Base-by-base conservation (phyloP, 1,140 invertebrate genomes). In the Chrysomallon squamiferum region DNA sequence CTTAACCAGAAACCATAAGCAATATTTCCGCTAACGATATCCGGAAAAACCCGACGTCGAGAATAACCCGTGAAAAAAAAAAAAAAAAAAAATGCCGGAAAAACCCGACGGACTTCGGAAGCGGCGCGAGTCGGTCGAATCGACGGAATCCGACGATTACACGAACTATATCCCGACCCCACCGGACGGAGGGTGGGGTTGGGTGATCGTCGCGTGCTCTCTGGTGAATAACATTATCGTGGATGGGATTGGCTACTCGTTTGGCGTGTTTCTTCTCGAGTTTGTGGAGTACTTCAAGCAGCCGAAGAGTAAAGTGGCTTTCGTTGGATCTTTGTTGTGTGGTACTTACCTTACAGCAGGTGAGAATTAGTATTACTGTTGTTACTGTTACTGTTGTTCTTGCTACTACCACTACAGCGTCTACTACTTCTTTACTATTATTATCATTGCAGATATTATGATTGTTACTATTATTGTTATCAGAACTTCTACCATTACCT, bases 201-300 rank as follows among this genome's bases (percentile, higher is more conserved):
- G 59, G 92, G 91, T 82, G 88, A 89, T 82, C 0, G 94, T 96
- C 0, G 82, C 91, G 2, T 90, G 93, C 0, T 92, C 94, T 0
- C 95, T 97, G 76, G 89, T 95, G 85, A 92, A 94, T 57, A 96
- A 96, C 81, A 87, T 96, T 22, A 95, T 97, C 71, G 93, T 94
- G 20, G 95, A 98, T 83, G 95, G 95, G 30, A 91, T 97, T 11
- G 94, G 93, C 33, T 96, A 96, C 77, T 95, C 94, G 0, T 97
- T 97, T 84, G 96, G 95, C 0, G 86, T 97, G 0, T 88, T 97
- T 13, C 94, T 94, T 74, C 91, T 93, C 0, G 92, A 96, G 76
- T 93, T 97, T 78, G 85, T 95, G 13, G 87, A 91, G 4, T 92
- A 95, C 76, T 98, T 97, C 79, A 86, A 89, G 20, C 92, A 92